phyloP scores from a whole-genome alignment of 2,888 invertebrate genomes.

The Campaea margaritaria region DNA sequence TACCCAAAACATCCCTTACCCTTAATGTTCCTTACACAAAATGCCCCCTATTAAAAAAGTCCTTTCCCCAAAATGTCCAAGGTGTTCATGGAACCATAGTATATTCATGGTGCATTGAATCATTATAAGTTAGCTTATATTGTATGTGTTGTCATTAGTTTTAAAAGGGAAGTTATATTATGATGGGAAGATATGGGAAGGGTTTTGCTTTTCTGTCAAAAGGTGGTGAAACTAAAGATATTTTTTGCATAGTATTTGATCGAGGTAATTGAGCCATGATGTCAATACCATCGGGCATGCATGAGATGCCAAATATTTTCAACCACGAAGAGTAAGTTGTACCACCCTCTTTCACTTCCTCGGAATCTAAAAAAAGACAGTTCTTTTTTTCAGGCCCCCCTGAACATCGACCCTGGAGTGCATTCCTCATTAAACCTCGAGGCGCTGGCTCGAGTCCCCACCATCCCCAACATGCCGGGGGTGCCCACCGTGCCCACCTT shows the following conservation, averaged over 20 bases:
- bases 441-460: slow-evolving; percentile 80
- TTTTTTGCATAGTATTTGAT: neutral
- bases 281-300: neutral
- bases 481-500: slow-evolving; percentile 94
- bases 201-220: neutral
- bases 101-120: slow-evolving; percentile 11
- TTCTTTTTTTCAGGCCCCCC: slow-evolving; percentile 82
- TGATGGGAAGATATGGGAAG: too few relatives aligned
- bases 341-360: neutral
- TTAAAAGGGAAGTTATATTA: slow-evolving; percentile 10
- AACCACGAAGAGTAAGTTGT: too few relatives aligned
- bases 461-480: slow-evolving; percentile 90
- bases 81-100: slow-evolving; percentile 7
- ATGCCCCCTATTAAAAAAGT: too few relatives aligned
- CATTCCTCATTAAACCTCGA: slow-evolving; percentile 96
- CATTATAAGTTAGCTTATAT: slow-evolving; percentile 2
- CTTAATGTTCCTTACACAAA: too few relatives aligned
- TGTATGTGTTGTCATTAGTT: slow-evolving; percentile 22
- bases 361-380: slow-evolving; percentile 50
- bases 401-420: slow-evolving; percentile 97
- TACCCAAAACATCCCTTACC: too few relatives aligned
- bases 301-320: neutral
- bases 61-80: too few relatives aligned
- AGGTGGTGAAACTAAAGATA: too few relatives aligned
- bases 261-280: neutral